Evolutionary conservation across 2,888 invertebrate species (phyloP).

Genomic region (Heliconius charithonia): DNA sequence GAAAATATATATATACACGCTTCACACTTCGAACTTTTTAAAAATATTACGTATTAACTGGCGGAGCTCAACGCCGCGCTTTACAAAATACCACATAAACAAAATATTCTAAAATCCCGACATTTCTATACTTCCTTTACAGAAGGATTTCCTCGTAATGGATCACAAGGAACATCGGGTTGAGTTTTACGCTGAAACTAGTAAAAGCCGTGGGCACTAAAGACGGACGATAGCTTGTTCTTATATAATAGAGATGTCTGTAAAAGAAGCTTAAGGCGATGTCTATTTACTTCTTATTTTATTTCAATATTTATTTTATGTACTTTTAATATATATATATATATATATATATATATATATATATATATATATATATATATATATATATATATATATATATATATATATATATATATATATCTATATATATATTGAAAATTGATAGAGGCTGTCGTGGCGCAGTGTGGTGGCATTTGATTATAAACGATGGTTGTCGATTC

Average conservation of each 20-base stretch:
- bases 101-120: neutral
- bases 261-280: neutral
- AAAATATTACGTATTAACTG: neutral
- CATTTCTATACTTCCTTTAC: neutral
- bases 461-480: too few relatives aligned
- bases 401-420: too few relatives aligned
- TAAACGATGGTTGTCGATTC: neutral
- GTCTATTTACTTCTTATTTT: neutral
- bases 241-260: neutral
- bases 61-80: neutral
- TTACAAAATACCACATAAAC: neutral
- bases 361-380: too few relatives aligned
- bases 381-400: too few relatives aligned
- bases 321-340: too few relatives aligned
- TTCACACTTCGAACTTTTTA: too few relatives aligned
- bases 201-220: neutral
- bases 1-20: too few relatives aligned
- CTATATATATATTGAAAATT: too few relatives aligned
- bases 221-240: neutral
- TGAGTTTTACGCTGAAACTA: neutral
- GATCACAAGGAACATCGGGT: too few relatives aligned
- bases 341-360: too few relatives aligned
- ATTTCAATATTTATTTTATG: neutral
- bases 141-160: neutral
- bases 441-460: too few relatives aligned